These are phyloP conservation scores for Astur gentilis DNA, from an alignment of 2,113 vertebrate species.

Conservation along the genomic window DNA sequence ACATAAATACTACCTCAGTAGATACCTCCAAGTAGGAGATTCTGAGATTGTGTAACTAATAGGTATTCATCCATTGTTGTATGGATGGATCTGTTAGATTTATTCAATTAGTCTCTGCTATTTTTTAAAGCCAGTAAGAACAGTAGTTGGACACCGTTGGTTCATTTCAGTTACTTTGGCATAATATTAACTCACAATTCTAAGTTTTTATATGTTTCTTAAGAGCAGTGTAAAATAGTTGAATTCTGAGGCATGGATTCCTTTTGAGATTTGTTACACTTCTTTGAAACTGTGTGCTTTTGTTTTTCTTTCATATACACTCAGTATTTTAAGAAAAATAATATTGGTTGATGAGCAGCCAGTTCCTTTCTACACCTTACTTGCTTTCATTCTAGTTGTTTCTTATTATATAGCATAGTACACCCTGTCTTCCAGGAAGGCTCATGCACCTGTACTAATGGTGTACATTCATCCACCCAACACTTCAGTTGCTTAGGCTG, in stretches of 20 bases:
- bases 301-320: neutral
- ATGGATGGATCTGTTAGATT: neutral
- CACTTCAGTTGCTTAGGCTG: neutral
- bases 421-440: neutral
- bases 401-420: neutral
- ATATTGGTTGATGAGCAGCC: neutral
- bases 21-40: neutral
- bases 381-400: neutral
- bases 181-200: neutral
- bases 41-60: neutral
- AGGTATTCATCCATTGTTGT: neutral
- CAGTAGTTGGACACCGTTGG: neutral
- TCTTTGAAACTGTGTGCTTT: neutral
- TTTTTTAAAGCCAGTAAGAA: neutral
- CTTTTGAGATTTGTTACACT: neutral
- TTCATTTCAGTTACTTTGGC: neutral
- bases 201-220: neutral
- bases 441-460: neutral
- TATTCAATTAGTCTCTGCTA: neutral
- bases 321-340: neutral
- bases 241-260: neutral
- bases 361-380: neutral
- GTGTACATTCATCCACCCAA: neutral
- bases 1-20: neutral
- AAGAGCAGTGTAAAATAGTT: neutral